Evolutionary conservation across 2,888 invertebrate species (phyloP).

Genomic region (Cryptocheilus praepositus): DNA sequence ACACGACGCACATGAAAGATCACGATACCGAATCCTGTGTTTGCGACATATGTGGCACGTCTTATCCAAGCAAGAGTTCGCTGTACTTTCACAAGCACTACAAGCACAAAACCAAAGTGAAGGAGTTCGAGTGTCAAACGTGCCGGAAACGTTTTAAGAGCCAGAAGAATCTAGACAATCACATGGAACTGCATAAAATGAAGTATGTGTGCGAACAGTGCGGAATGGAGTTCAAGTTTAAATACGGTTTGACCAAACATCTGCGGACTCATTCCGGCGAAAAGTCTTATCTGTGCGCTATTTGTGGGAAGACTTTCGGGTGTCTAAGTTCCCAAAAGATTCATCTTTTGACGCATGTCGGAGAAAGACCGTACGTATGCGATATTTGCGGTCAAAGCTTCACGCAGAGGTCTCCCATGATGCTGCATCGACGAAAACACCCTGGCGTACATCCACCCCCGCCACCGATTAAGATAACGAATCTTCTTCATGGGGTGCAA

Average conservation of each 20-base stretch:
- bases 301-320: constrained; percentile 67
- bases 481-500: constrained; percentile 66
- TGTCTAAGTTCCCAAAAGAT: constrained; percentile 67
- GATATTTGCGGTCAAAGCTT: constrained; percentile 69
- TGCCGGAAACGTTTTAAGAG: constrained; percentile 67
- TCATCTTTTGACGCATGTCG: constrained; percentile 64
- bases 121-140: constrained; percentile 62
- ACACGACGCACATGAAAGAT: constrained; percentile 75
- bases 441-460: constrained; percentile 67
- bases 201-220: constrained; percentile 70
- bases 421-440: constrained; percentile 67
- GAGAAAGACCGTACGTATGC: constrained; percentile 68
- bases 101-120: constrained; percentile 66
- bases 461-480: constrained; percentile 69
- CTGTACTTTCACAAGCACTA: constrained; percentile 69
- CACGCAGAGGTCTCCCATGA: constrained; percentile 69
- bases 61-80: constrained; percentile 66
- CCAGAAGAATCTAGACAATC: constrained; percentile 66
- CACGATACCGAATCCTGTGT: constrained; percentile 67
- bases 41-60: constrained; percentile 68
- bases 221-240: constrained; percentile 69
- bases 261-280: constrained; percentile 66
- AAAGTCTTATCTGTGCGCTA: constrained; percentile 66
- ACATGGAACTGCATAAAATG: constrained; percentile 64
- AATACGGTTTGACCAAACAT: constrained; percentile 68